phyloP scores from a whole-genome alignment of 23 tunicate genomes.

The Halocynthia roretzi region DNA sequence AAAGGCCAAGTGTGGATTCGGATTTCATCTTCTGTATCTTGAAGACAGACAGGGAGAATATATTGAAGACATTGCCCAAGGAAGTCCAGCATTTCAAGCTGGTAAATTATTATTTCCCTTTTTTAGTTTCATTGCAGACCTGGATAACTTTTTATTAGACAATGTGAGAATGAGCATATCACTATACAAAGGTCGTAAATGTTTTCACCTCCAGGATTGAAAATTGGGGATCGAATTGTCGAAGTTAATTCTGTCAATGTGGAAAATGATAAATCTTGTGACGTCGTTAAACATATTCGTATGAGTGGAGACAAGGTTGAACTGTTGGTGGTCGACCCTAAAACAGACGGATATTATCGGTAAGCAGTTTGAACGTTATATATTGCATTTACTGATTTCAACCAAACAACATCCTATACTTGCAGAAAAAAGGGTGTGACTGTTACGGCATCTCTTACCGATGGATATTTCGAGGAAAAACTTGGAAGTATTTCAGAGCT shows the following conservation, averaged over 20 bases:
- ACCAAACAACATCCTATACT: no score
- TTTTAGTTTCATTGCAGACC: not conserved
- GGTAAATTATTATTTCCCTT: conserved; percentile 32
- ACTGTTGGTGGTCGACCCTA: conserved; percentile 92
- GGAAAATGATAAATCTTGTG: conserved; percentile 74
- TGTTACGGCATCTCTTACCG: conserved; percentile 73
- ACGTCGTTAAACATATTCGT: conserved; percentile 84
- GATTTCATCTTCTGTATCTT: conserved; percentile 86
- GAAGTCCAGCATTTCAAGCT: conserved; percentile 69
- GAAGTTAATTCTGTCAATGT: conserved; percentile 89
- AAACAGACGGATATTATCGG: conserved; percentile 95
- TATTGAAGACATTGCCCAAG: conserved; percentile 69
- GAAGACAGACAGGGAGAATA: conserved; percentile 99
- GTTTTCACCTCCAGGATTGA: conserved; percentile 45
- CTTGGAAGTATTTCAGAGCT: not conserved
- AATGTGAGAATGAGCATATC: not conserved
- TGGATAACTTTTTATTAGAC: no score
- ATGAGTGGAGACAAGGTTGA: conserved; percentile 56
- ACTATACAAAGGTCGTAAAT: not conserved
- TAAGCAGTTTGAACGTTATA: not conserved
- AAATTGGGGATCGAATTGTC: conserved; percentile 91
- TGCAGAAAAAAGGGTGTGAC: conserved; percentile 91
- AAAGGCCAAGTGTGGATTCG: conserved; percentile 61
- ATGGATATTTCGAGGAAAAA: conserved; percentile 32
- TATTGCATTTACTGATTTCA: no score